Evolutionary conservation across 2,113 vertebrate genomes (phyloP).

Genomic region (Heliornis fulica): DNA sequence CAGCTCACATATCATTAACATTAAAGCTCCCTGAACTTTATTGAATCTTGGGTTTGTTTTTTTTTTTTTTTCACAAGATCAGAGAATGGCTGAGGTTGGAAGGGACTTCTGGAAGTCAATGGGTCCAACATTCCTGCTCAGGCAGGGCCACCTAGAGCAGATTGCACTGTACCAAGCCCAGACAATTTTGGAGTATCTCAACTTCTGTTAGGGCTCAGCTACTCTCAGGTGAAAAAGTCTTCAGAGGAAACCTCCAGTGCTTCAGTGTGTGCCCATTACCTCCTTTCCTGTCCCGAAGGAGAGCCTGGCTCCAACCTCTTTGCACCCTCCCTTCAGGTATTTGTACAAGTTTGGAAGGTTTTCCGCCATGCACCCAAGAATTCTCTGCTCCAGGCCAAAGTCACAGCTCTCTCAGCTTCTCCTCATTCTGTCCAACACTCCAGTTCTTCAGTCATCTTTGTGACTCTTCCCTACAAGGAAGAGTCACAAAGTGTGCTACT

Average conservation of each 20-base stretch:
- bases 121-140: not conserved
- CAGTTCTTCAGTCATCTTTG: not conserved
- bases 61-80: not conserved
- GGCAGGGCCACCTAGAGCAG: not conserved
- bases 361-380: rapidly evolving
- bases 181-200: not conserved
- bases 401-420: not conserved
- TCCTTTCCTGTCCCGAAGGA: not conserved
- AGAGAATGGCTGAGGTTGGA: not conserved
- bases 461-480: too few species aligned
- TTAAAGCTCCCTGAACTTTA: not conserved
- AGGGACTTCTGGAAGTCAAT: not conserved
- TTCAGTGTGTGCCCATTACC: not conserved
- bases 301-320: not conserved
- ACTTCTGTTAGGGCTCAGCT: not conserved
- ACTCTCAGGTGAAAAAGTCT: not conserved
- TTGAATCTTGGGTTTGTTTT: not conserved
- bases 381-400: not conserved
- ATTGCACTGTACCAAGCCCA: not conserved
- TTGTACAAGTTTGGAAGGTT: too few species aligned
- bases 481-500: too few species aligned
- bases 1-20: not conserved
- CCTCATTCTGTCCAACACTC: not conserved
- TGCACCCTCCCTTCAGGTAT: not conserved
- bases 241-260: not conserved